phyloP scores from a whole-genome alignment of 2,888 invertebrate species.

The Smittia sp. region DNA sequence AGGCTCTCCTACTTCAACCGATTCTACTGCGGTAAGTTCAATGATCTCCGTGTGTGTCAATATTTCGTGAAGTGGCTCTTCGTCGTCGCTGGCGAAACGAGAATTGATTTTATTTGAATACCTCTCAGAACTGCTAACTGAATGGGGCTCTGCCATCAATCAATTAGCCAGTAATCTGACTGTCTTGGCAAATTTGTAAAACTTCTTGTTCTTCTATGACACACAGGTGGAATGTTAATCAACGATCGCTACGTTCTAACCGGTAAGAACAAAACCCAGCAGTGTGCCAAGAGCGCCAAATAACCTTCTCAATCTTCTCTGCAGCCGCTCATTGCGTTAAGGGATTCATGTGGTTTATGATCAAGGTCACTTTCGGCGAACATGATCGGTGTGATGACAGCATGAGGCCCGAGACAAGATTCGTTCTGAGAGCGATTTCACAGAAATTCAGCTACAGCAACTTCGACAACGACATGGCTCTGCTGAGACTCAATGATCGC shows the following conservation, averaged over 20 bases:
- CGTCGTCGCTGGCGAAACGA: neutral
- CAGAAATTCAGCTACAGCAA: slow-evolving; percentile 81
- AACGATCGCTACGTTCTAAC: slow-evolving; percentile 85
- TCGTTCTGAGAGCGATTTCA: slow-evolving; percentile 71
- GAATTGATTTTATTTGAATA: no score
- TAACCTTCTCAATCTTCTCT: no score
- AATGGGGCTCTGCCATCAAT: no score
- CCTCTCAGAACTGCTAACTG: no score
- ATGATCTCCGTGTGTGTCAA: neutral
- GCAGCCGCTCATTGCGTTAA: slow-evolving; percentile 81
- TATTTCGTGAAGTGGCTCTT: neutral
- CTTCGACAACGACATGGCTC: slow-evolving; percentile 85
- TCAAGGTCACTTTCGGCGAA: slow-evolving; percentile 83
- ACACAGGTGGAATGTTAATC: slow-evolving; percentile 73
- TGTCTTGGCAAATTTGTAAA: no score
- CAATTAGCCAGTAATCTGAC: no score
- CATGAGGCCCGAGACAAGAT: slow-evolving; percentile 70
- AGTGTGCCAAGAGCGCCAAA: neutral
- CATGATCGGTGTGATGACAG: slow-evolving; percentile 78
- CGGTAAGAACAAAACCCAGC: slow-evolving; percentile 4
- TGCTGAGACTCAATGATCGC: slow-evolving; percentile 74
- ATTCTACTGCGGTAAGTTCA: slow-evolving; percentile 66
- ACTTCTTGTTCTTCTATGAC: neutral
- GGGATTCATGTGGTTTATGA: slow-evolving; percentile 91
- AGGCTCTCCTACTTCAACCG: slow-evolving; percentile 80